phyloP scores from a whole-genome alignment of 2,797 vertebrate species.

The Garrulus glandarius region DNA sequence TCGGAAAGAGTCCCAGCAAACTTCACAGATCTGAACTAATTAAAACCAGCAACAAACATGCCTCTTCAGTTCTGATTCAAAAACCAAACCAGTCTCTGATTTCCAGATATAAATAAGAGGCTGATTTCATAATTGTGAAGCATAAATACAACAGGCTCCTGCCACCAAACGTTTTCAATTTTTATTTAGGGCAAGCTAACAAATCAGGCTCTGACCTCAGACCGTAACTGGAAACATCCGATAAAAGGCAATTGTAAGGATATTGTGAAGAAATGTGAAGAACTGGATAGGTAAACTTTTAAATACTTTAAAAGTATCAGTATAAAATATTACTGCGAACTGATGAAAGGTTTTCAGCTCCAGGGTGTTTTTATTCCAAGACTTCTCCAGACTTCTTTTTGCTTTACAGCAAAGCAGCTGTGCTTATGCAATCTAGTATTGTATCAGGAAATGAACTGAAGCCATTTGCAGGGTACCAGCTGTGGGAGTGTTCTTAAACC shows the following conservation, averaged over 20 bases:
- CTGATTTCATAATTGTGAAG: neutral
- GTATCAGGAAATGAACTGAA: neutral
- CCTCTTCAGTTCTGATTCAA: neutral
- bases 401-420: constrained; percentile 26
- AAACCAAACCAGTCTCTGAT: neutral
- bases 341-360: neutral
- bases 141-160: neutral
- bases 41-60: neutral
- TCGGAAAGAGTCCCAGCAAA: neutral
- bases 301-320: neutral
- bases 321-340: neutral
- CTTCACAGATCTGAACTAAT: neutral
- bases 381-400: neutral
- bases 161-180: constrained; percentile 10
- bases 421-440: neutral
- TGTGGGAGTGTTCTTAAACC: neutral
- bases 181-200: constrained; percentile 23
- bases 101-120: neutral
- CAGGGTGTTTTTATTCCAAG: neutral
- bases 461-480: neutral
- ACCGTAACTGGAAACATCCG: neutral
- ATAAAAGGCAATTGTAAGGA: neutral
- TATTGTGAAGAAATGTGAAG: neutral
- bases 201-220: constrained; percentile 34
- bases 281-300: neutral